Conservation (phyloP, 2,113 vertebrate species). For the Scortum barcoo region DNA sequence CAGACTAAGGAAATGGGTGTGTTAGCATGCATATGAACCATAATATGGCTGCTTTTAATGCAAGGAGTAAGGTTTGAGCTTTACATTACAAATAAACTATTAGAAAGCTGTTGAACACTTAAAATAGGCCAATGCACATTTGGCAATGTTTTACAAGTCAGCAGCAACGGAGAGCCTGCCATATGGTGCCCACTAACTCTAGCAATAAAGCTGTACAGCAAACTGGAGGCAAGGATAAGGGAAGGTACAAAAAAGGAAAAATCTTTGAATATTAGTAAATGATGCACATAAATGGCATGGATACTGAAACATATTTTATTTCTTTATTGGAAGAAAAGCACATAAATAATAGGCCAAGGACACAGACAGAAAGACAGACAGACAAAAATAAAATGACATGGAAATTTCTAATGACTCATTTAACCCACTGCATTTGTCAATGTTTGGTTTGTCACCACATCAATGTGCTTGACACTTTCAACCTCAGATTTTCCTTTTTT, state of each 20-base stretch:
- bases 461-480: not conserved
- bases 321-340: not conserved
- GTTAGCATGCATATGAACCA: not conserved
- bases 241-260: not conserved
- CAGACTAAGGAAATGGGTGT: not conserved
- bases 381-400: not conserved
- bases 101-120: slow-evolving; percentile 39
- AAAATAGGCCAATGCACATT: slow-evolving; percentile 14
- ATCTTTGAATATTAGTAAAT: not conserved
- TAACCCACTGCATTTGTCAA: too few relatives aligned
- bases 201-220: slow-evolving; percentile 15
- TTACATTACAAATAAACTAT: slow-evolving; percentile 2
- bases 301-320: not conserved
- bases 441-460: slow-evolving; percentile 1
- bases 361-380: not conserved
- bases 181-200: slow-evolving; percentile 25
- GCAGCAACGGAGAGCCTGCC: slow-evolving; percentile 16
- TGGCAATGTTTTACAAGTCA: slow-evolving; percentile 28
- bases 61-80: not conserved
- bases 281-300: not conserved
- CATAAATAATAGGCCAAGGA: not conserved
- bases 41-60: not conserved
- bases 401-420: not conserved
- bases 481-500: not conserved
- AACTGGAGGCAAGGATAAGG: not conserved